phyloP scores from a whole-genome alignment of 2,113 vertebrate species.

The rat (Rattus norvegicus) region GRCr8 NC_086037.1:52605501-52606000 shows the following conservation, averaged over 20 bases:
- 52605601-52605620: neutral
- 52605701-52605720: neutral
- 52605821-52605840: neutral
- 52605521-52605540: neutral
- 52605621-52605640: neutral
- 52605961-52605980: neutral
- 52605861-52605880: neutral
- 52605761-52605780: neutral
- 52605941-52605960: neutral
- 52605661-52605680: neutral
- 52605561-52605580: neutral
- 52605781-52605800: neutral
- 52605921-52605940: neutral
- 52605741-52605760: neutral
- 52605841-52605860: neutral
- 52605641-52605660: neutral
- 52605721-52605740: neutral
- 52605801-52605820: neutral
- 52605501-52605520: neutral
- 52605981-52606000: neutral
- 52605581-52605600: neutral
- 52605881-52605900: fast-evolving
- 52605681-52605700: neutral
- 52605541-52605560: neutral
- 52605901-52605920: neutral